phyloP scores from a whole-genome alignment of 2,888 invertebrate genomes.

The Calephelis perditalis region DNA sequence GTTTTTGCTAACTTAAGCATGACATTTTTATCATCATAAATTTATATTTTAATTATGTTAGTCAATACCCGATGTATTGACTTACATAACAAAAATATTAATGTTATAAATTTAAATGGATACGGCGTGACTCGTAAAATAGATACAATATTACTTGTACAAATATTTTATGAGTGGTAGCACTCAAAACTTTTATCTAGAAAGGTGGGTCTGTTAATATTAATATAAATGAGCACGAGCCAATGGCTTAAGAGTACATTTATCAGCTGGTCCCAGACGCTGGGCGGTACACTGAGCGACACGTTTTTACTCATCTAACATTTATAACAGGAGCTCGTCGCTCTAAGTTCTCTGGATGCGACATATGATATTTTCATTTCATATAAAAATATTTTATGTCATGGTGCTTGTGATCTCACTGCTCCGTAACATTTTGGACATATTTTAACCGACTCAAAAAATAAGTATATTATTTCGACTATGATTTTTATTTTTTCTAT shows the following conservation, averaged over 20 bases:
- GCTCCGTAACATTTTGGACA: too few relatives aligned
- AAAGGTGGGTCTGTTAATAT: constrained; percentile 40
- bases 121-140: too few relatives aligned
- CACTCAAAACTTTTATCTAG: constrained; percentile 11
- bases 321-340: constrained; percentile 52
- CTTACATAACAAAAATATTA: too few relatives aligned
- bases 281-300: constrained; percentile 49
- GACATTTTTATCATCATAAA: too few relatives aligned
- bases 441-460: too few relatives aligned
- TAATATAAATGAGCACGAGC: constrained; percentile 51
- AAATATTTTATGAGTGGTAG: too few relatives aligned
- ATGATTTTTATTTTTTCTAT: not conserved
- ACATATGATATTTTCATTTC: not conserved
- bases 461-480: too few relatives aligned
- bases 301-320: constrained; percentile 67
- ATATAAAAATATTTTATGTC: not conserved
- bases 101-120: not conserved
- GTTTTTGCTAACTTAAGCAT: too few relatives aligned
- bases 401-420: too few relatives aligned
- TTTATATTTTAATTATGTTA: too few relatives aligned
- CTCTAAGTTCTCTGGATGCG: constrained; percentile 36
- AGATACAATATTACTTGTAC: too few relatives aligned
- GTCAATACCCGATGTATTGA: too few relatives aligned
- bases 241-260: constrained; percentile 53
- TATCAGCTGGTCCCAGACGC: constrained; percentile 64